A percentile compares a stretch with the other conserved stretches of the same genome.
These are phyloP conservation scores for Amaurobius ferox DNA, from an alignment of 2,888 invertebrate species.

Conservation along the genomic window DNA sequence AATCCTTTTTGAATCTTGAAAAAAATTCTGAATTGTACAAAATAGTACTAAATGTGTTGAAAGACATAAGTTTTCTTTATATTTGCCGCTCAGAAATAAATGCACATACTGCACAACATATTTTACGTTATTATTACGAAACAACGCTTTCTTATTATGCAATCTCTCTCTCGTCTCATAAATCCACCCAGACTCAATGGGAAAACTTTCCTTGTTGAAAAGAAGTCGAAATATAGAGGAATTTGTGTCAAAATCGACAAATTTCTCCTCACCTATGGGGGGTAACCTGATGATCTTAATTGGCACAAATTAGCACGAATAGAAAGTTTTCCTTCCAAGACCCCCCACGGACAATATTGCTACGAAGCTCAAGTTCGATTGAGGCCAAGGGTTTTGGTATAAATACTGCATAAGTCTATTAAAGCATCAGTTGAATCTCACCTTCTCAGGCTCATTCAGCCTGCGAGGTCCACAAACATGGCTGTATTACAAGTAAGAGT, in stretches of 20 bases:
- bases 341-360: slow-evolving; percentile 18
- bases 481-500: slow-evolving; percentile 39
- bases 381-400: slow-evolving; percentile 39
- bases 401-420: background rate
- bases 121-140: too few species aligned
- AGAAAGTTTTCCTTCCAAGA: background rate
- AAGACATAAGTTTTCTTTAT: too few species aligned
- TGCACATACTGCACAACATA: too few species aligned
- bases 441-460: slow-evolving; percentile 55
- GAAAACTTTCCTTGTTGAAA: background rate
- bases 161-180: too few species aligned
- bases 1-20: too few species aligned
- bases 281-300: slow-evolving; percentile 13
- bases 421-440: background rate
- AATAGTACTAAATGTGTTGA: too few species aligned
- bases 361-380: slow-evolving; percentile 1
- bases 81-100: too few species aligned
- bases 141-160: too few species aligned
- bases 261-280: background rate
- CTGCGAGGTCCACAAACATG: slow-evolving; percentile 50
- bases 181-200: background rate
- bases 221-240: background rate
- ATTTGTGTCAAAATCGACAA: slow-evolving; percentile 1
- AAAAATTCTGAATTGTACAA: too few species aligned
- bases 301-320: background rate